phyloP scores from a whole-genome alignment of 2,113 vertebrate species.

The Chinchilla lanigera region DNA sequence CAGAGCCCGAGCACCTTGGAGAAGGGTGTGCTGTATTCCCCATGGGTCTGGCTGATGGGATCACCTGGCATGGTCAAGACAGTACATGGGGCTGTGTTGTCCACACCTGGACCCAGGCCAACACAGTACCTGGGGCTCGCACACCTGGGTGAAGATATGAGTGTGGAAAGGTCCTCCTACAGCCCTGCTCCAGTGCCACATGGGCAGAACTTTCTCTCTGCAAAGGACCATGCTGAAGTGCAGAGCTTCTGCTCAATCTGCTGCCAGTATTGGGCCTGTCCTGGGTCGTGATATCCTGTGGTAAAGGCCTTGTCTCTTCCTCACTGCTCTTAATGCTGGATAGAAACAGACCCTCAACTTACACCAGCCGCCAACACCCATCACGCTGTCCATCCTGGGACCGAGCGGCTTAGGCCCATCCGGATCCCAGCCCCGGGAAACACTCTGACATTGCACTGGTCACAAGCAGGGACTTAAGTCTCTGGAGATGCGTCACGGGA shows the following conservation, averaged over 20 bases:
- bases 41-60: fast-evolving
- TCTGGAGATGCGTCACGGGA: fast-evolving
- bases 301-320: fast-evolving
- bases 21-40: too few relatives aligned
- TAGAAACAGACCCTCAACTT: not conserved
- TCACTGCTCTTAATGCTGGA: not conserved
- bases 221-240: not conserved
- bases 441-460: not conserved
- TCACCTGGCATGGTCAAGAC: fast-evolving
- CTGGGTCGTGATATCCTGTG: too few relatives aligned
- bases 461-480: not conserved
- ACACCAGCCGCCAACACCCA: not conserved
- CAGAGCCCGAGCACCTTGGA: fast-evolving
- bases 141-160: not conserved
- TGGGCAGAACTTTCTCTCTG: not conserved
- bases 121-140: too few relatives aligned
- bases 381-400: not conserved
- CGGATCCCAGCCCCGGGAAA: not conserved
- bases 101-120: not conserved
- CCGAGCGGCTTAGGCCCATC: fast-evolving
- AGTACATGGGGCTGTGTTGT: fast-evolving
- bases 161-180: not conserved
- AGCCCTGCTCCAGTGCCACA: fast-evolving
- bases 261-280: not conserved
- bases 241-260: fast-evolving